phyloP scores from a whole-genome alignment of 2,888 invertebrate species.

The Anoncus sp. region DNA sequence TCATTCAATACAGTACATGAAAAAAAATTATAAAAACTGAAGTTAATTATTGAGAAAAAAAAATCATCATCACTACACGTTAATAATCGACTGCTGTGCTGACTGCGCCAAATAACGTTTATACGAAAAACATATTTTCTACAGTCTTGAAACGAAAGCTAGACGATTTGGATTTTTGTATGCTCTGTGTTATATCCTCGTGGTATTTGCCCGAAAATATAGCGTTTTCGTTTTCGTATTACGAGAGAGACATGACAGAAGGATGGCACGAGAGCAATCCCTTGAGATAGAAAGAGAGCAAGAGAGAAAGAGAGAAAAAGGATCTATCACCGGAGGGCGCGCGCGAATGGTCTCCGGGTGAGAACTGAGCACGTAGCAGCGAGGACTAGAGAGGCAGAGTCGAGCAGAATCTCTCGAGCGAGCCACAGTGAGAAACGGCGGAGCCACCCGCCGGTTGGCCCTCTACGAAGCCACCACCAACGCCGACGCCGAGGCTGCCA shows the following conservation, averaged over 20 bases:
- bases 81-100: background rate
- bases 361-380: constrained; percentile 77
- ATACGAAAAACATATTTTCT: background rate
- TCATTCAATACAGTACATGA: background rate
- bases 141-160: background rate
- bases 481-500: constrained; percentile 50
- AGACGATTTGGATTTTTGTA: constrained; percentile 1
- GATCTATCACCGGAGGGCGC: constrained; percentile 62
- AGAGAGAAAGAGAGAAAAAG: constrained; percentile 41
- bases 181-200: constrained; percentile 36
- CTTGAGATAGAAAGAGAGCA: constrained; percentile 8
- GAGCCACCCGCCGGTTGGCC: constrained; percentile 64
- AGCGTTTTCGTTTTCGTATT: constrained; percentile 20
- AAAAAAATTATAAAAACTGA: background rate
- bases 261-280: constrained; percentile 16
- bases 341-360: constrained; percentile 76
- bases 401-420: constrained; percentile 61
- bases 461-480: constrained; percentile 54
- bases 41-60: background rate
- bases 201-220: constrained; percentile 15
- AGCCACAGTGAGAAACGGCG: constrained; percentile 60
- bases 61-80: background rate
- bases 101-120: constrained; percentile 14
- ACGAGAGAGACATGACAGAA: constrained; percentile 7
- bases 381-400: constrained; percentile 50